Base-by-base conservation (phyloP, 2,113 vertebrate species). In the Cochlearius cochlearius region DNA sequence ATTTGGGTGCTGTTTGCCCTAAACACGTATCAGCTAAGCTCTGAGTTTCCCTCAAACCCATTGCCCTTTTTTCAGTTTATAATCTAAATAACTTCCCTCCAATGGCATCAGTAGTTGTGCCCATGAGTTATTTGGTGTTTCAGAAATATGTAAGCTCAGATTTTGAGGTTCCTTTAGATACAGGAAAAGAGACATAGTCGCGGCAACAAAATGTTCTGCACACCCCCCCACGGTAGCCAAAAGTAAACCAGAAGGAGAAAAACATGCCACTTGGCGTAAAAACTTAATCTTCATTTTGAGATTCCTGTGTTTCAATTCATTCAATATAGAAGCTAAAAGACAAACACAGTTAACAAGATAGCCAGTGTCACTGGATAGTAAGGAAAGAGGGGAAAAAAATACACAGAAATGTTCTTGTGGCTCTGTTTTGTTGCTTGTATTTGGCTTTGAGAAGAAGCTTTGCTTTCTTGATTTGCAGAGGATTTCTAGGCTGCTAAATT, bases 191-290 rank as follows among this genome's bases (percentile, higher is more conserved):
- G 16, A 63, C 47, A 81, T 4, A 83, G 56, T 55, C 3, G 3
- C 47, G 83, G 60, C 63, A 80, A 81, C 32, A 83, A 52, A 87
- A 88, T 73, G 53, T 87, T 94, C 73, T 80, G 58, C 32, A 62
- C 64, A 60, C 72, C 27, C 73, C 38, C 30, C 11, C 5, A 6
- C n/a, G 30, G 38, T 77, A 92, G 76, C 43, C 63, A 80, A 91
- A 92, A 91, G 52, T 94, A 90, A 97, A 90, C 23, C 63, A 92
- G 76, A 83, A 88, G 58, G 62, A 77, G 38, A 55, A 94, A 95
- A 96, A 87, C 56, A 81, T 66, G 29, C 29, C 6, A 0, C 16
- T 93, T 95, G 91, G 69, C 79, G 71, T 55, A 53, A 80, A 94
- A 95, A 64, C 22, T 23, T 52, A 71, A 64, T 76, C 49, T 81